Percentiles rank a stretch among this genome's conserved stretches.
Conservation (phyloP, 2,888 invertebrate species). For the Sceliomorpha sp. region DNA sequence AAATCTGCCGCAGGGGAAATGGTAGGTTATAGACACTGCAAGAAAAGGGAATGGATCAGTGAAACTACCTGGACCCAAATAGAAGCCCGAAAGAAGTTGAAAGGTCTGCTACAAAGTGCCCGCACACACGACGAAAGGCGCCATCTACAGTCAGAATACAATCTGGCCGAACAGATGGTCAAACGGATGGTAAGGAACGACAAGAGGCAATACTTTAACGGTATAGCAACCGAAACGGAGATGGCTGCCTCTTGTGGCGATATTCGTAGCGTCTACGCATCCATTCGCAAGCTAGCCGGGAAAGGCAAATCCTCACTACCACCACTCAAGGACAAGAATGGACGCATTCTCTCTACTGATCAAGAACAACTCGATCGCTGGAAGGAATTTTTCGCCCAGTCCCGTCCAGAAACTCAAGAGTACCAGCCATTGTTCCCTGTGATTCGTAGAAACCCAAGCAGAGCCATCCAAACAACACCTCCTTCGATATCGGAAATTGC, state of each 20-base stretch:
- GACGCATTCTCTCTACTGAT: not conserved
- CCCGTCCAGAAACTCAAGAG: not conserved
- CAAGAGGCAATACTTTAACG: not conserved
- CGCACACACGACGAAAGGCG: not conserved
- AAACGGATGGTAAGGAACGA: slow-evolving; percentile 1
- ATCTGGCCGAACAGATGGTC: not conserved
- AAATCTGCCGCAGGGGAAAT: not conserved
- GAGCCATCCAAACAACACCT: too few species aligned
- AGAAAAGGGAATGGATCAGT: not conserved
- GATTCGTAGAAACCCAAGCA: not conserved
- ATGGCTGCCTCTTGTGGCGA: not conserved
- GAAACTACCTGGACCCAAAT: slow-evolving; percentile 2
- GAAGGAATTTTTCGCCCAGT: slow-evolving; percentile 7
- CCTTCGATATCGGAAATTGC: not conserved
- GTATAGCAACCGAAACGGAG: not conserved
- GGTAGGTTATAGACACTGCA: not conserved
- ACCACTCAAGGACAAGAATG: not conserved
- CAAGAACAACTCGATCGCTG: too few species aligned
- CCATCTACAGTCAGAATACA: not conserved
- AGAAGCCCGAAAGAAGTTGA: slow-evolving; percentile 12
- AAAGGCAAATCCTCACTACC: too few species aligned
- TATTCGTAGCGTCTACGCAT: not conserved
- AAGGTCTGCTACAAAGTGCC: not conserved
- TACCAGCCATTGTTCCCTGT: not conserved
- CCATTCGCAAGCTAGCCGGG: not conserved